Percentiles rank a stretch among this genome's conserved stretches.
Evolutionary conservation across 2,113 vertebrate species (phyloP).

Genomic region (Sinocyclocheilus grahami): DNA sequence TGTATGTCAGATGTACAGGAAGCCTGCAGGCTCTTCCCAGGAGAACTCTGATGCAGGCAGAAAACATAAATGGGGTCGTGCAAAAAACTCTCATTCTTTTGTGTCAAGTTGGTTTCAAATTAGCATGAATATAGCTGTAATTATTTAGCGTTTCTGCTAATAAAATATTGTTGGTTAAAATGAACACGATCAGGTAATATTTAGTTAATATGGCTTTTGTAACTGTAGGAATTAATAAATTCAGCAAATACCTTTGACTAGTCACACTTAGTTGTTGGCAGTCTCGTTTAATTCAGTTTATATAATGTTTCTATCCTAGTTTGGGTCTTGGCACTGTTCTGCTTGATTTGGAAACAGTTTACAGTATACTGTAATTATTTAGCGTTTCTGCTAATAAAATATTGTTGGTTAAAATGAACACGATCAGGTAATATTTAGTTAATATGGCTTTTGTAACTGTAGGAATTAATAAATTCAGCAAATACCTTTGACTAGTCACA

Average conservation of each 20-base stretch:
- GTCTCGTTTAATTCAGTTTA: neutral
- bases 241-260: neutral
- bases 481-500: neutral
- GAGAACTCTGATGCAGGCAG: constrained; percentile 69
- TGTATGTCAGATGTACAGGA: constrained; percentile 76
- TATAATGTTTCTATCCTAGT: neutral
- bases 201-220: neutral
- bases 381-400: neutral
- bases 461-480: neutral
- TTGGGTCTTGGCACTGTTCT: neutral
- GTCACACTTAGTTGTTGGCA: neutral
- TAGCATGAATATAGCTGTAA: constrained; percentile 55
- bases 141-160: neutral
- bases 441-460: neutral
- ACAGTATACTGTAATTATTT: constrained; percentile 11
- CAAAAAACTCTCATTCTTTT: constrained; percentile 66
- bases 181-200: neutral
- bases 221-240: neutral
- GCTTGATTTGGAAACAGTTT: no score
- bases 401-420: neutral
- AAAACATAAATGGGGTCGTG: constrained; percentile 79
- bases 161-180: neutral
- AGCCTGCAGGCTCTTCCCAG: constrained; percentile 76
- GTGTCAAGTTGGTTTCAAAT: constrained; percentile 72
- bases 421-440: neutral